Evolutionary conservation across 2,888 invertebrate genomes (phyloP).

Genomic region (Iselma pallidipennis): DNA sequence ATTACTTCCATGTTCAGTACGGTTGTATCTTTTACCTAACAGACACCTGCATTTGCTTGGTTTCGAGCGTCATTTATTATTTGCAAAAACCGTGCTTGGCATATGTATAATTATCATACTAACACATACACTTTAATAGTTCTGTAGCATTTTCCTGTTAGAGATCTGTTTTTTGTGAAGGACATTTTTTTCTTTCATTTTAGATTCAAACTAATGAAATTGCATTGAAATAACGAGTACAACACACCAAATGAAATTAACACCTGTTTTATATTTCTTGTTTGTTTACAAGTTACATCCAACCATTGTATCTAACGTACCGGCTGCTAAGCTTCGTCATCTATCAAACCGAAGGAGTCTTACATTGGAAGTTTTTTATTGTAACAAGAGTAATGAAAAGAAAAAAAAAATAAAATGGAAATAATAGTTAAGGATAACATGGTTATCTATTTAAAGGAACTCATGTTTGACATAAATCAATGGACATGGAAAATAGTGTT

Average conservation of each 20-base stretch:
- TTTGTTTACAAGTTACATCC: background rate
- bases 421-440: background rate
- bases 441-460: slow-evolving; percentile 15
- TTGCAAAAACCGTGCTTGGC: slow-evolving; percentile 34
- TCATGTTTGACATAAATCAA: slow-evolving; percentile 20
- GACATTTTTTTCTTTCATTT: slow-evolving; percentile 11
- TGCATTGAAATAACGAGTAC: slow-evolving; percentile 20
- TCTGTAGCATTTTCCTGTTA: slow-evolving; percentile 9
- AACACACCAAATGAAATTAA: slow-evolving; percentile 15
- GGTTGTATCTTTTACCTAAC: background rate
- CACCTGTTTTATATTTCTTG: slow-evolving; percentile 11
- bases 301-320: too few relatives aligned
- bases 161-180: slow-evolving; percentile 15
- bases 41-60: slow-evolving; percentile 34
- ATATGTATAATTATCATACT: slow-evolving; percentile 33
- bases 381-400: too few relatives aligned
- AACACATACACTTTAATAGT: slow-evolving; percentile 11
- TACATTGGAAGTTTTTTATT: too few relatives aligned
- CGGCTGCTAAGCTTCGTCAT: background rate
- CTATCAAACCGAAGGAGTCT: background rate
- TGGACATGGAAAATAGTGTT: slow-evolving; percentile 21
- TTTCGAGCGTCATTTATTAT: slow-evolving; percentile 33
- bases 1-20: background rate
- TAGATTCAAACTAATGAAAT: slow-evolving; percentile 20
- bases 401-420: background rate